Conservation (phyloP, 2,888 invertebrate genomes). For the Hypsopygia costalis region DNA sequence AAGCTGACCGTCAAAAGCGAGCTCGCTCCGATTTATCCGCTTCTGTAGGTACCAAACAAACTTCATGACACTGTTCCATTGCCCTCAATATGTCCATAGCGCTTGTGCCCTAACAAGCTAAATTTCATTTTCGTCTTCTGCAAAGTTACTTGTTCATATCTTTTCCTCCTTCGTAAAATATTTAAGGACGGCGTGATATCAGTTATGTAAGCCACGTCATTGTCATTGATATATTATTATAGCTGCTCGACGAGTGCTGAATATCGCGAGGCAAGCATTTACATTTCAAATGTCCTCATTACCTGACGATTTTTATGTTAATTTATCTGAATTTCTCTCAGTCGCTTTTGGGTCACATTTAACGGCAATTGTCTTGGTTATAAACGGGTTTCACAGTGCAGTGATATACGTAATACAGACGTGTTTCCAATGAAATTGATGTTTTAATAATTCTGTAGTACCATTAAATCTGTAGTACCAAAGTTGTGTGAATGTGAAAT, state of each 20-base stretch:
- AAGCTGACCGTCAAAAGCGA: too few relatives aligned
- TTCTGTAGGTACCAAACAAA: too few relatives aligned
- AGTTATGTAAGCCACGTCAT: neutral
- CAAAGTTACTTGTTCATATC: too few relatives aligned
- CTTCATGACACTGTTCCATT: too few relatives aligned
- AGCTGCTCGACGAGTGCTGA: neutral
- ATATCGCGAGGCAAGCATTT: slow-evolving; percentile 3
- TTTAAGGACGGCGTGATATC: slow-evolving; percentile 7
- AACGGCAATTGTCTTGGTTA: neutral
- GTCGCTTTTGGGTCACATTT: neutral
- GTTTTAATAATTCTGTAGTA: neutral
- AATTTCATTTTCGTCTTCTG: too few relatives aligned
- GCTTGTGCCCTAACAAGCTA: too few relatives aligned
- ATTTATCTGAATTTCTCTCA: neutral
- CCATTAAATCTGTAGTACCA: neutral
- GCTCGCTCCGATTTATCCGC: too few relatives aligned
- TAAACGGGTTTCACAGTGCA: neutral
- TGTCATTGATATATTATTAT: slow-evolving; percentile 8
- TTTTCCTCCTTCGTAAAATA: too few relatives aligned
- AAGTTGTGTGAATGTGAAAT: neutral
- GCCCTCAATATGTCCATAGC: too few relatives aligned
- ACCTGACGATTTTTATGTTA: slow-evolving; percentile 7
- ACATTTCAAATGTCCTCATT: slow-evolving; percentile 8
- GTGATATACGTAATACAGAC: neutral
- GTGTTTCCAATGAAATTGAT: neutral